Percentiles rank a stretch among this genome's conserved stretches.
Conservation (phyloP, 2,797 vertebrate genomes). For the Notolabrus celidotus region DNA sequence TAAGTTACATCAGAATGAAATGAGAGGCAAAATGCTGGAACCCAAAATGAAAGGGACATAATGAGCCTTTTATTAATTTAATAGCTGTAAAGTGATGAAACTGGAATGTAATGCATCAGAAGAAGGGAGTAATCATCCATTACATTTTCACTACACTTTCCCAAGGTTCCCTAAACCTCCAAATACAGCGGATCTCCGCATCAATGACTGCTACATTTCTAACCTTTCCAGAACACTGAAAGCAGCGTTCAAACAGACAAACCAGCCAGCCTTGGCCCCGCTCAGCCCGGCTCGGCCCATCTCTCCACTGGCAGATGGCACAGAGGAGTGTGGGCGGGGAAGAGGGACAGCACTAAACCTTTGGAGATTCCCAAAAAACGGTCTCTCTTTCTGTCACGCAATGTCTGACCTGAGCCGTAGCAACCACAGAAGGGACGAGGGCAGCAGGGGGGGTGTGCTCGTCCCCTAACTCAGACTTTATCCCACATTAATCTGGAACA, state of each 20-base stretch:
- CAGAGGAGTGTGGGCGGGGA: slow-evolving; percentile 20
- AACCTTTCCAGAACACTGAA: slow-evolving; percentile 13
- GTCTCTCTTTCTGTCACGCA: slow-evolving; percentile 37
- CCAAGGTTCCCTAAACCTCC: background rate
- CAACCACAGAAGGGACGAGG: background rate
- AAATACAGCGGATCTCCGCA: background rate
- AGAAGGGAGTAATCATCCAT: too few relatives aligned
- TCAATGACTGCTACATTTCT: background rate
- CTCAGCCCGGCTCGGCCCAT: slow-evolving; percentile 3
- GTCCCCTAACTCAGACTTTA: slow-evolving; percentile 18
- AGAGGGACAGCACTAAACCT: slow-evolving; percentile 63
- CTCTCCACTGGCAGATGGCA: slow-evolving; percentile 65
- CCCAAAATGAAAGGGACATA: too few relatives aligned
- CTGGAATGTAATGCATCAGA: too few relatives aligned
- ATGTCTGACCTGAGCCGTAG: slow-evolving; percentile 19
- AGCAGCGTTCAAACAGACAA: slow-evolving; percentile 1
- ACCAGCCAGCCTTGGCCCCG: slow-evolving; percentile 20
- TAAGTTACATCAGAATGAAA: too few relatives aligned
- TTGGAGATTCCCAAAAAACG: slow-evolving; percentile 64
- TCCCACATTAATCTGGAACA: slow-evolving; percentile 46
- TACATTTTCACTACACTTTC: background rate
- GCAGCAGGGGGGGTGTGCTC: background rate
- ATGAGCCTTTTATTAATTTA: too few relatives aligned
- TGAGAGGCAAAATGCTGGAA: too few relatives aligned
- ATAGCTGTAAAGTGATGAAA: too few relatives aligned